Evolutionary conservation across 2,113 vertebrate species (phyloP).

Genomic region (Cephalopterus ornatus): DNA sequence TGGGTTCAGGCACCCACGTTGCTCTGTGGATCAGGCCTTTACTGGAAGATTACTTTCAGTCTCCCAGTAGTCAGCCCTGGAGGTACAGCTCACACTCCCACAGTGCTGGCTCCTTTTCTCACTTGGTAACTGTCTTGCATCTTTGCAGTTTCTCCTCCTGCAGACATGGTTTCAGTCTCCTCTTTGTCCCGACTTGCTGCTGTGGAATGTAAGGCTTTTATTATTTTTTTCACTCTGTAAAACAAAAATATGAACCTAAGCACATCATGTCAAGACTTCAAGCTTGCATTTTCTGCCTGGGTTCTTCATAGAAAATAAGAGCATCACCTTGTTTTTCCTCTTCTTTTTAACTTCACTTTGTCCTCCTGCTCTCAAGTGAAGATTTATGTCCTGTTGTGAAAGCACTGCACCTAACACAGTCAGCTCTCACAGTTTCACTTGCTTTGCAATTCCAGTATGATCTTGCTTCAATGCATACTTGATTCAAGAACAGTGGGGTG

Average conservation of each 20-base stretch:
- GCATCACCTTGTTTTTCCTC: background rate
- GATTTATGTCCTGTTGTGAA: conserved; percentile 51
- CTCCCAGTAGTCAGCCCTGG: background rate
- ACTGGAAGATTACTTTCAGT: background rate
- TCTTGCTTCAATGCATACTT: conserved; percentile 50
- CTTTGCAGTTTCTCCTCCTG: conserved; percentile 35
- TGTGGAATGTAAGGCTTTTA: conserved; percentile 26
- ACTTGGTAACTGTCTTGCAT: background rate
- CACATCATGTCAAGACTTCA: background rate
- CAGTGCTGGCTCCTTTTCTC: background rate
- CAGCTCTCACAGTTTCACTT: conserved; percentile 43
- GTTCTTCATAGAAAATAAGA: background rate
- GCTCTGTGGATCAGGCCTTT: background rate
- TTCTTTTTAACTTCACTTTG: background rate
- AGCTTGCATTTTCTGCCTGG: background rate
- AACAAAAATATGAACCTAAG: conserved; percentile 21
- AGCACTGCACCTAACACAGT: conserved; percentile 2
- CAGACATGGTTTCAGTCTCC: background rate
- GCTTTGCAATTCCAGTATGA: conserved; percentile 43
- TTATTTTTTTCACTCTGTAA: background rate
- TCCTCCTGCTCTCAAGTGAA: background rate
- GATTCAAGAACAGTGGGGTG: conserved; percentile 42
- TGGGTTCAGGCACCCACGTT: background rate
- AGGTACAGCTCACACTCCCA: background rate
- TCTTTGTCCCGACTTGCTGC: conserved; percentile 51